Conservation (phyloP, 2,888 invertebrate genomes). For the Papilio protenor region DNA sequence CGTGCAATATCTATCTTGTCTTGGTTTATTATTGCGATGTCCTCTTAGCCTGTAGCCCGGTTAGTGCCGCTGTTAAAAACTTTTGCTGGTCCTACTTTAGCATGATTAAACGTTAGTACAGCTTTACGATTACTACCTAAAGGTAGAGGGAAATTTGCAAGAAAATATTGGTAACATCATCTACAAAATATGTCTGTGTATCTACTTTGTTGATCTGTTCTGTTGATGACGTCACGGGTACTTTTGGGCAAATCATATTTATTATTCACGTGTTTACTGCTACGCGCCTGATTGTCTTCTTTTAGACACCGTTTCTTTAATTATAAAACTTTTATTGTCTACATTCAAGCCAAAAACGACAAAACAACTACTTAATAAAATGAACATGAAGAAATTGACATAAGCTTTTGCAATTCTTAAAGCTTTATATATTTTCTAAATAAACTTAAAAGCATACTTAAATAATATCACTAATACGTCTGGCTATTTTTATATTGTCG, state of each 20-base stretch:
- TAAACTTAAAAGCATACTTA: slow-evolving; percentile 1
- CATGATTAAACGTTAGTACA: neutral
- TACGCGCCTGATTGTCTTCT: neutral
- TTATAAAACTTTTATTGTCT: neutral
- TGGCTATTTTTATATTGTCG: slow-evolving; percentile 23
- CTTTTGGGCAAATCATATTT: neutral
- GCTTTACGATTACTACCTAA: neutral
- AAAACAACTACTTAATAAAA: neutral
- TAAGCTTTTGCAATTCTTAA: neutral
- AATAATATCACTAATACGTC: neutral
- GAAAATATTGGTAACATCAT: too few relatives aligned
- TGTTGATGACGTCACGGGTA: too few relatives aligned
- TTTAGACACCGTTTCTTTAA: neutral
- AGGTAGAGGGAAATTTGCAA: too few relatives aligned
- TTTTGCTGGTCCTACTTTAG: neutral
- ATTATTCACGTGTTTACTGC: neutral
- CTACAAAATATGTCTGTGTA: too few relatives aligned
- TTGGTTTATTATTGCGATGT: slow-evolving; percentile 14
- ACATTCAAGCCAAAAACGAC: neutral
- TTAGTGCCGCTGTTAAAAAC: neutral
- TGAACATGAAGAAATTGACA: neutral
- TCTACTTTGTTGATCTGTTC: too few relatives aligned
- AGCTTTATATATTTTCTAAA: neutral
- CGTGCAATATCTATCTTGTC: slow-evolving; percentile 36
- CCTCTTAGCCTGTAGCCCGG: neutral